Evolutionary conservation across 2,888 invertebrate species (phyloP), one percentile per base, ranked within the genome.

Genomic region (Acronicta psi): DNA sequence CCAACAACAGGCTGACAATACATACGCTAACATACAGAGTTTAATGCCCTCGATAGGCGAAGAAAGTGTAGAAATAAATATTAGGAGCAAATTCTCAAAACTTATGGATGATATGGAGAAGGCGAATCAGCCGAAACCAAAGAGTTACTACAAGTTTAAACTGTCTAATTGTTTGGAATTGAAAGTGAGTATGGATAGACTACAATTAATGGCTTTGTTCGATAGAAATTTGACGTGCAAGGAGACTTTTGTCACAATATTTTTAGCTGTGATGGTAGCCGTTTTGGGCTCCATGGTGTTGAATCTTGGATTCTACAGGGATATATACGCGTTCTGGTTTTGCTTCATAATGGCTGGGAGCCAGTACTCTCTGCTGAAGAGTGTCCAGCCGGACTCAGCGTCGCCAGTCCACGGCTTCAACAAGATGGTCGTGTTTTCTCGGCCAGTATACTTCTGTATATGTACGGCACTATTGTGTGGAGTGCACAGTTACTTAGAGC

Each of bases 351-450:
- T 99, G 79, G 99, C 99, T 0, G 97, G 99, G 14, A 98, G 99
- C 82, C 99, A 99, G 89, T 99, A 99, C 90, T 99, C 99, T 0
- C 93, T 99, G 71, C 92, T 99, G 69, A 99, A 99, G 93, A 99
- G 99, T 74, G 99, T 99, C 1, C 99, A 99, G 84, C 99, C 99
- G 0, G 99, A 99, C 90, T 99, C 99, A 0, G 98, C 99, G 0
- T 99, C 99, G 2, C 99, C 99, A 0, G 99, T 99, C 37, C 99
- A 99, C 89, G 99, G 99, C 11, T 99, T 98, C 84, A 99, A 99
- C 88, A 96, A 98, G 79, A 96, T 99, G 79, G 98, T 99, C 36
- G 97, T 98, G 34, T 99, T 98, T 87, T 98, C 98, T 18, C 95
- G 99, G 64, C 98, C 99, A 6, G 97, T 99, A 14, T 99, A 99